Evolutionary conservation across 2,113 vertebrate genomes (phyloP), one percentile per base, ranked within the genome.

Genomic region (Alexandromys fortis): DNA sequence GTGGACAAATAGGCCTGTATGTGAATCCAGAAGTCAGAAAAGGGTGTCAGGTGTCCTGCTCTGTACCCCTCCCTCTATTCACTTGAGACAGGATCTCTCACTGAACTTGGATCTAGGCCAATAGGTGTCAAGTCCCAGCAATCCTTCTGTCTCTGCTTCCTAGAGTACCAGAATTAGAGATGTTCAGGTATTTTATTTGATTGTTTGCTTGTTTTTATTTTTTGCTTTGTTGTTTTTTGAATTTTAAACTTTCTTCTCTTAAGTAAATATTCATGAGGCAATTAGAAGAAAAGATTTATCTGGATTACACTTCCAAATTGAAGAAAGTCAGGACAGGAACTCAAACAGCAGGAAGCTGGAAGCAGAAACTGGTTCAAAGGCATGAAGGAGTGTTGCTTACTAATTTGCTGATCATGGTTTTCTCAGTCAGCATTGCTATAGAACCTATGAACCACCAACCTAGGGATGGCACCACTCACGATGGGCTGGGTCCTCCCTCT

Each of bases 11-110:
- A 86, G 47, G 28, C 2, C 2, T 0, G 22, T 68, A 86, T 33
- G 17, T 67, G 28, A 42, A 47, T 11, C 8, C 38, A 85, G 83
- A 86, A 47, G 30, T 17, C 42, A 67, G 63, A 86, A 49, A 28
- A 33, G 5, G 63, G 4, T 0, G 1, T 47, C 5, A 33, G 17
- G 1, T 67, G 26, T 13, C 16, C 9, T 33, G 9, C 9, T 35
- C 45, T 17, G 63, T 28, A 85, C 26, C 63, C 26, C 42, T 7
- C 16, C n/a, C 2, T 49, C 30, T 47, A 47, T 35, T 47, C 28
- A 22, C 19, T 68, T 68, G 83, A 67, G 63, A 86, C 16, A 21
- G 8, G 19, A 9, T 22, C 58, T 86, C 19, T 67, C 17, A 35
- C 17, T 68, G 19, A 86, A 67, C 10, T 5, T 86, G 42, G 17